Conservation (phyloP, 2,888 invertebrate species). For the Pegoplata infirma region DNA sequence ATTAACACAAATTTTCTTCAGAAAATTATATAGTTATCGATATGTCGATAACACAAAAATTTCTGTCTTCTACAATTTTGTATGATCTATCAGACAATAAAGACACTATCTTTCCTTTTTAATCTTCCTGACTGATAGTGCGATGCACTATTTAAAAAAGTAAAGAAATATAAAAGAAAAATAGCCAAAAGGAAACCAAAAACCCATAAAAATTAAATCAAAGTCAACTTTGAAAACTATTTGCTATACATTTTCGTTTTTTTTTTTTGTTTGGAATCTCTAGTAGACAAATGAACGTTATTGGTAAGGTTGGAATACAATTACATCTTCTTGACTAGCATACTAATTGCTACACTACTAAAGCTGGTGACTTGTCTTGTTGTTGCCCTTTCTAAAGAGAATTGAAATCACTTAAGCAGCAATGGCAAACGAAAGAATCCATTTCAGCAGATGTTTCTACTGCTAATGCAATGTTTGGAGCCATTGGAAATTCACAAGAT, state of each 20-base stretch:
- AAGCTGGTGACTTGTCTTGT: not conserved
- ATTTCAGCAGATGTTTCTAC: not conserved
- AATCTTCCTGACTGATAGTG: too few relatives aligned
- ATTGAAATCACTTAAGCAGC: not conserved
- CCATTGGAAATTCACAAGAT: constrained; percentile 12
- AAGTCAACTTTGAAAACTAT: not conserved
- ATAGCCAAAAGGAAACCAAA: not conserved
- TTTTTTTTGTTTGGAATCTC: not conserved
- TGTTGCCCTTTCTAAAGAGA: not conserved
- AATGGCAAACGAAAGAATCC: not conserved
- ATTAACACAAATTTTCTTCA: too few relatives aligned
- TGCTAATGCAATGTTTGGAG: not conserved
- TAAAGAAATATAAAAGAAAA: not conserved
- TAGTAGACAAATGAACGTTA: not conserved
- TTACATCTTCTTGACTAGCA: constrained; percentile 33
- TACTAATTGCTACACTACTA: constrained; percentile 43
- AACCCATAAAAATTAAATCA: not conserved
- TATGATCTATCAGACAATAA: too few relatives aligned
- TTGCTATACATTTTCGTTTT: too few relatives aligned
- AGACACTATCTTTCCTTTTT: too few relatives aligned
- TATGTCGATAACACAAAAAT: too few relatives aligned
- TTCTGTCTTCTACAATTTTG: too few relatives aligned
- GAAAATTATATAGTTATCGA: too few relatives aligned
- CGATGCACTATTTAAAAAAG: too few relatives aligned
- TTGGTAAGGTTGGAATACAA: not conserved